phyloP scores from a whole-genome alignment of 2,888 invertebrate genomes.

The Drosophila gaucha region DNA sequence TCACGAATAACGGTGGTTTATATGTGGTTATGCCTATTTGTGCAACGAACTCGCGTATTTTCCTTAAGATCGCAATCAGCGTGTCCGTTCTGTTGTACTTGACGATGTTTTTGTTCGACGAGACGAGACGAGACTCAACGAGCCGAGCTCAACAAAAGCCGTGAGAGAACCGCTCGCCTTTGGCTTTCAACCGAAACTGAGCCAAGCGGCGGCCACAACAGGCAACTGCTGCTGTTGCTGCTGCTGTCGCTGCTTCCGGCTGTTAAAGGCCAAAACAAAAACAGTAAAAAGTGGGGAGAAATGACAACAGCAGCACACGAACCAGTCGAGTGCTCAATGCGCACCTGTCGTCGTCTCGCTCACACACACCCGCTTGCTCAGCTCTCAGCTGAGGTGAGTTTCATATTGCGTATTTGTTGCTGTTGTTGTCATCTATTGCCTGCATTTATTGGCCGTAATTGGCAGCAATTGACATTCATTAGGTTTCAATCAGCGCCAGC shows the following conservation, averaged over 20 bases:
- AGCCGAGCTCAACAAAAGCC: constrained; percentile 58
- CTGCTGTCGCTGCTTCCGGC: constrained; percentile 26
- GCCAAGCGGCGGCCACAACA: constrained; percentile 35
- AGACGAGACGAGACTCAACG: constrained; percentile 21
- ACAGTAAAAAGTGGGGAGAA: constrained; percentile 35
- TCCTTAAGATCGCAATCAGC: background rate
- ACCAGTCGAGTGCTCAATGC: constrained; percentile 55
- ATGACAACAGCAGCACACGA: constrained; percentile 19
- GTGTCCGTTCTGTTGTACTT: constrained; percentile 9
- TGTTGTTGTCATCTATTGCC: constrained; percentile 61
- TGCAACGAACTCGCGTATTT: constrained; percentile 22
- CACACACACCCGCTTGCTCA: constrained; percentile 44
- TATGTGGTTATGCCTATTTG: constrained; percentile 15
- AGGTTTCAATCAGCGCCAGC: constrained; percentile 75
- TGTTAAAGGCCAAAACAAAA: constrained; percentile 31
- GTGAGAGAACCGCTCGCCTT: constrained; percentile 74
- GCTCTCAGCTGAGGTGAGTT: constrained; percentile 47
- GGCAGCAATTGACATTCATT: constrained; percentile 83
- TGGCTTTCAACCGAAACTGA: constrained; percentile 82
- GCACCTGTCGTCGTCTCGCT: constrained; percentile 73
- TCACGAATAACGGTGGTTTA: constrained; percentile 5
- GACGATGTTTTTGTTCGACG: constrained; percentile 9
- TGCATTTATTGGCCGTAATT: constrained; percentile 83
- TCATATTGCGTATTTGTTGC: constrained; percentile 20
- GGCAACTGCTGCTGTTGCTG: constrained; percentile 39